Base-by-base conservation (phyloP, 2,888 invertebrate species). In the Belgica antarctica region DNA sequence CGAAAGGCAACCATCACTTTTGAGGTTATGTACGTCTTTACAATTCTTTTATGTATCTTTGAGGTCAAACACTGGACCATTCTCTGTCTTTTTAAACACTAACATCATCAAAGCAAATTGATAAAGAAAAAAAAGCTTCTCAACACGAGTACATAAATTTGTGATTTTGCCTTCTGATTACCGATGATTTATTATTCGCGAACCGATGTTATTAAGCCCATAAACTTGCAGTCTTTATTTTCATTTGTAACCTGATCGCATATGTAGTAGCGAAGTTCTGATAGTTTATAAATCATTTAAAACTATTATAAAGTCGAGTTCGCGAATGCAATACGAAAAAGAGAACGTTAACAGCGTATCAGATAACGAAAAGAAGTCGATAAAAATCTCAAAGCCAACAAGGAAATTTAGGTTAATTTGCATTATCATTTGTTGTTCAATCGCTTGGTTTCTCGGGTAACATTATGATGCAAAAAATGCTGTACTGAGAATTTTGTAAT, bases 361-460 rank as follows among this genome's bases (percentile, higher is more conserved):
- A 25, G 59, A 59, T 59, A 57, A 4, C 59, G 52, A 17, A 57
- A 57, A 2, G 4, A 12, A 3, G 46, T 46, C 15, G 59, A 59
- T 59, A 59, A 24, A 46, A 59, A 52, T 52, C 52, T 59, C n/a
- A 27, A 59, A 59, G 52, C 52, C 19, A 27, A 59, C 59, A 59
- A 57, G 68, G 8, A 57, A 47, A 68, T 68, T 68, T 68, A 68
- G 68, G 68, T 68, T 68, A 68, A 68, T 68, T 68, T 68, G 27
- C 68, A 68, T 57, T 52, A 68, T 68, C 68, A 66, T 25, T 65
- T 65, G 46, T 65, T 65, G 65, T 46, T 46, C 27, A n/a, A 17
- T 52, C 52, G 17, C 17, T 17, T 4, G 52, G 34, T 31, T 31
- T 5, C 34, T 31, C 2, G 22, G 12, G n/a, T 22, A 22, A 52